A percentile compares a stretch with the other conserved stretches of the same genome.
Conservation (phyloP, 2,113 vertebrate genomes). For the human (Homo sapiens) region DNA sequence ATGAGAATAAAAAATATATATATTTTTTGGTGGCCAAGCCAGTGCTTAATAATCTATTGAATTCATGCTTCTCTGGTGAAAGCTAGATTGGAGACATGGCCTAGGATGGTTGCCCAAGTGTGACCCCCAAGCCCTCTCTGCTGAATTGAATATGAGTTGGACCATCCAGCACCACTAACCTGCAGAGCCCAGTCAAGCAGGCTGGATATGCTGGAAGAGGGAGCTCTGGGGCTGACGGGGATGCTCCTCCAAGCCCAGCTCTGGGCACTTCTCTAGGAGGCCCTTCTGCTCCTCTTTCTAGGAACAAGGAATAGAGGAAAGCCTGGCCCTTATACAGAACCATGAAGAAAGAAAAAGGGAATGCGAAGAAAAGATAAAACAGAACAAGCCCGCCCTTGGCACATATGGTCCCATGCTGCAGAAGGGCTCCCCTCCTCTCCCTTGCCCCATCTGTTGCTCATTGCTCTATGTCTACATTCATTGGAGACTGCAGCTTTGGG, state of each 20-base stretch:
- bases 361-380: not conserved
- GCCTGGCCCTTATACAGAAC: not conserved
- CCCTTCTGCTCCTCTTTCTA: not conserved
- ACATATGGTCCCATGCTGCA: not conserved
- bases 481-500: accelerated
- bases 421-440: too few species aligned
- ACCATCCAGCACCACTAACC: not conserved
- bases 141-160: not conserved
- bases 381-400: too few species aligned
- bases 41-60: not conserved
- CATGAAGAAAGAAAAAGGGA: not conserved
- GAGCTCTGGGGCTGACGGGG: not conserved
- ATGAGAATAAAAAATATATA: not conserved
- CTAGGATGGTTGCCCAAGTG: not conserved
- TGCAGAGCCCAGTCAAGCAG: not conserved
- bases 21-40: not conserved
- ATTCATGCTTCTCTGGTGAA: not conserved
- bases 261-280: too few species aligned
- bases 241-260: too few species aligned
- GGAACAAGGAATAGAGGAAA: not conserved
- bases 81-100: not conserved
- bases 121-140: not conserved
- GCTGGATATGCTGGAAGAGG: not conserved
- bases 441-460: not conserved
- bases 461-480: accelerated